Conservation (phyloP, 2,888 invertebrate species). For the Drosophila bunnanda region DNA sequence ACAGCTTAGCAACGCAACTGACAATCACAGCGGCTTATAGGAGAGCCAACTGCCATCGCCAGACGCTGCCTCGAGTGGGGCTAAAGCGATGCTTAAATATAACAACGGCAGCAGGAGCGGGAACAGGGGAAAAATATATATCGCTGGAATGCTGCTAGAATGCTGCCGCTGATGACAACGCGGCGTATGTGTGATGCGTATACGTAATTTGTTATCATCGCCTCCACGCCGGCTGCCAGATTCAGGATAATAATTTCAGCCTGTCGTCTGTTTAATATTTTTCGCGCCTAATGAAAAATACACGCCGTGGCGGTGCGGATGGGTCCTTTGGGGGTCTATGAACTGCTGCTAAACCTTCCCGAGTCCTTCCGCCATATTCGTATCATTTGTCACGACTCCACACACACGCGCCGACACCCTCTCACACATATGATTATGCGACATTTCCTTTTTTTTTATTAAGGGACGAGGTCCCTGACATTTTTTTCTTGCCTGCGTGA, state of each 20-base stretch:
- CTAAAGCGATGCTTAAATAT: conserved; percentile 79
- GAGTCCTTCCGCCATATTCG: conserved; percentile 38
- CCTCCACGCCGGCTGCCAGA: conserved; percentile 40
- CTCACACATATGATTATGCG: conserved; percentile 63
- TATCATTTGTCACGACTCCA: conserved; percentile 71
- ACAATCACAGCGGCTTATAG: conserved; percentile 51
- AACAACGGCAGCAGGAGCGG: conserved; percentile 32
- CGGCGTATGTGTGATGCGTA: conserved; percentile 75
- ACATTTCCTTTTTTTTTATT: conserved; percentile 45
- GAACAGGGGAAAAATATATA: conserved; percentile 8
- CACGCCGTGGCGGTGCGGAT: conserved; percentile 28
- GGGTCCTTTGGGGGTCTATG: conserved; percentile 39
- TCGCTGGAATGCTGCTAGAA: conserved; percentile 15
- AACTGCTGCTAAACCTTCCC: conserved; percentile 47
- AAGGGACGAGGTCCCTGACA: conserved; percentile 5
- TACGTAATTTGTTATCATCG: conserved; percentile 76
- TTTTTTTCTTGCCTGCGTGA: conserved; percentile 25
- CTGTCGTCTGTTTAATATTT: conserved; percentile 76
- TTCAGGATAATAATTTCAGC: conserved; percentile 63
- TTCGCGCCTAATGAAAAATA: conserved; percentile 79
- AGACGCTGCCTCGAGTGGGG: conserved; percentile 53
- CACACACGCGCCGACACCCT: conserved; percentile 24
- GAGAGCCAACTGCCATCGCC: conserved; percentile 36
- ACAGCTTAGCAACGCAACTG: conserved; percentile 45
- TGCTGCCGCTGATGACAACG: conserved; percentile 42